These are phyloP conservation scores for Streptopelia turtur DNA, from an alignment of 2,797 vertebrate species.

Conservation along the genomic window DNA sequence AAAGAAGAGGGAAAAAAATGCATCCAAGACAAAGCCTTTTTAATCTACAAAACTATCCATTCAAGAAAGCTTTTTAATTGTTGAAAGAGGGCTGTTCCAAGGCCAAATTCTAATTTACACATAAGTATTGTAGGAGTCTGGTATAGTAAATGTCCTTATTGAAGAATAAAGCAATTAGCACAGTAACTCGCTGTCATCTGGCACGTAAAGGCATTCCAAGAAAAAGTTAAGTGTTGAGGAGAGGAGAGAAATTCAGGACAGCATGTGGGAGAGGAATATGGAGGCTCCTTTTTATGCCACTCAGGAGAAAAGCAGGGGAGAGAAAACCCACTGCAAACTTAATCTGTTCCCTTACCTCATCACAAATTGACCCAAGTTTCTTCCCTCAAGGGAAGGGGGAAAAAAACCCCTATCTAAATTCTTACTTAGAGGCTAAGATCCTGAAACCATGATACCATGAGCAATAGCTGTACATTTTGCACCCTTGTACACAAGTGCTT, in stretches of 20 bases:
- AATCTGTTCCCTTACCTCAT: slow-evolving; percentile 72
- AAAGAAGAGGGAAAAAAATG: not conserved
- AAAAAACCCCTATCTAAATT: not conserved
- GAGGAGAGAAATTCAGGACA: slow-evolving; percentile 83
- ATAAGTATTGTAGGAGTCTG: slow-evolving; percentile 77
- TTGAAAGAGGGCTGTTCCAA: slow-evolving; percentile 70
- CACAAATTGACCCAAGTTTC: slow-evolving; percentile 48
- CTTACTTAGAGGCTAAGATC: not conserved
- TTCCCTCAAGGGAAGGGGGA: not conserved
- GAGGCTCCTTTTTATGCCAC: slow-evolving; percentile 76
- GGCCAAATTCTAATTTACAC: slow-evolving; percentile 75
- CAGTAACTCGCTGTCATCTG: slow-evolving; percentile 81
- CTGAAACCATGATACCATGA: not conserved
- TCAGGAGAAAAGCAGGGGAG: slow-evolving; percentile 70
- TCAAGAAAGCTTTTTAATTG: slow-evolving; percentile 54
- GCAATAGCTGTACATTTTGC: not conserved
- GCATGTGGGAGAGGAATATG: slow-evolving; percentile 80
- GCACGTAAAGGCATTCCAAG: slow-evolving; percentile 79
- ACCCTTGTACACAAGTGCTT: not conserved
- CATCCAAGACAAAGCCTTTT: not conserved
- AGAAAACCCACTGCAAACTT: slow-evolving; percentile 74
- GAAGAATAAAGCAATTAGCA: slow-evolving; percentile 80
- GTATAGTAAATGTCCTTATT: slow-evolving; percentile 78
- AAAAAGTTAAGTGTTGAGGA: slow-evolving; percentile 81
- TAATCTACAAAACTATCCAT: slow-evolving; percentile 38